These are phyloP conservation scores for Zosterops japonicus DNA, from an alignment of 2,113 vertebrate genomes.

Conservation along the genomic window DNA sequence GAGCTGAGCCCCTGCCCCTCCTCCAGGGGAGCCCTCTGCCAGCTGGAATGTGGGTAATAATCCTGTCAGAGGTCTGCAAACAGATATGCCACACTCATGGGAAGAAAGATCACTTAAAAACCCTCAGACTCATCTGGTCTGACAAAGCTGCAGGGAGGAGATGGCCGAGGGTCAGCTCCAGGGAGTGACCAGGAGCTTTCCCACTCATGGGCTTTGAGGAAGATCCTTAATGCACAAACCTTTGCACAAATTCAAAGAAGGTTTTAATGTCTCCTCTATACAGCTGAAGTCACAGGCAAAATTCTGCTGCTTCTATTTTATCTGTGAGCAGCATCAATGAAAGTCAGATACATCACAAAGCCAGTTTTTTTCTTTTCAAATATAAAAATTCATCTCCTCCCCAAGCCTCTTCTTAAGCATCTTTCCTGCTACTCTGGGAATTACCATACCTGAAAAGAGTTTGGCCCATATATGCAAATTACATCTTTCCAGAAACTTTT, in stretches of 20 bases:
- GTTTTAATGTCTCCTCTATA: fast-evolving
- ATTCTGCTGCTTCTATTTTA: neutral
- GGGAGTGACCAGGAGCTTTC: neutral
- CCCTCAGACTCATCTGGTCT: neutral
- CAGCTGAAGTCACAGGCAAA: neutral
- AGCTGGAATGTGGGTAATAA: neutral
- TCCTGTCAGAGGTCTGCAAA: neutral
- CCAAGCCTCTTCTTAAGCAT: neutral
- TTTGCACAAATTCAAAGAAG: neutral
- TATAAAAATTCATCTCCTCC: neutral
- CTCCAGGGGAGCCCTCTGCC: neutral
- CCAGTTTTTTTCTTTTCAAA: neutral
- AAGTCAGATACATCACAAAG: neutral
- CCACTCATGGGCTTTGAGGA: neutral
- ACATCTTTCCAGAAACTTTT: neutral
- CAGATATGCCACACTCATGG: neutral
- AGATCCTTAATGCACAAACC: neutral
- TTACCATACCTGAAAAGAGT: neutral
- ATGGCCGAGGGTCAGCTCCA: neutral
- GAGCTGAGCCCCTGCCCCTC: neutral
- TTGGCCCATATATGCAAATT: neutral
- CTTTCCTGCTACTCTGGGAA: neutral
- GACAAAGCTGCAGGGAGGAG: neutral
- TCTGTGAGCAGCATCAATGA: neutral
- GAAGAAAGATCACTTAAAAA: neutral